Base-by-base conservation (phyloP, 2,113 vertebrate genomes). In the Menura novaehollandiae region DNA sequence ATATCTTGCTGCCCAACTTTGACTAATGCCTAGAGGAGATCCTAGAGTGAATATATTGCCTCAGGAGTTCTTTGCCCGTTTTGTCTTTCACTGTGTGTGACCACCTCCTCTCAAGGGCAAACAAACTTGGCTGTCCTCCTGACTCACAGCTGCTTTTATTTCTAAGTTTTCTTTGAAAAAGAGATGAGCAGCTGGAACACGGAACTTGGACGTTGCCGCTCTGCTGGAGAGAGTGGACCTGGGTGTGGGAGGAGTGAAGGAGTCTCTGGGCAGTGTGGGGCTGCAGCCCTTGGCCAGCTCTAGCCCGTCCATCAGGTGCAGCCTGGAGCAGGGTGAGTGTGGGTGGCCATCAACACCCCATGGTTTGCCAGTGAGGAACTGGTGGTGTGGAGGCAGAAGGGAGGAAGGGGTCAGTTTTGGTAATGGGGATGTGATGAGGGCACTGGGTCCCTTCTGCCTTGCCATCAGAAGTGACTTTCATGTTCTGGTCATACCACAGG, bases 111-210 rank as follows among this genome's bases (percentile, higher is more conserved):
- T 95, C 93, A 97, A 96, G 96, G 94, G 66, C 94, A 96, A 95
- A 89, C 60, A 96, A 92, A 97, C 91, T 95, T 92, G 80, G 83
- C 93, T 49, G 23, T 13, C n/a, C 75, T 84, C 84, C 94, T 91
- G 58, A 9, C 77, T 91, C 62, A 51, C 95, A 95, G 91, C 56
- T 92, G 87, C 77, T 89, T 95, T 95, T 86, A 9, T 69, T 32
- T 63, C 43, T 59, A n/a, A 83, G 84, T 97, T 97, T 96, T 92
- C 80, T 96, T 96, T 97, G 91, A 75, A 93, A 94, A 60, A 60
- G 93, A 91, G 89, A 93, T 55, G 73, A 95, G 64, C 94, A 89
- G 76, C 74, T 95, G 89, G 89, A 97, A 10, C 46, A 4, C 68
- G 37, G 69, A 84, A 72, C 52, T 83, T 56, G 77, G 67, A 85